A percentile compares a stretch with the other conserved stretches of the same genome.
Conservation (phyloP, 1,140 invertebrate species). For the Coptotermes formosanus region DNA sequence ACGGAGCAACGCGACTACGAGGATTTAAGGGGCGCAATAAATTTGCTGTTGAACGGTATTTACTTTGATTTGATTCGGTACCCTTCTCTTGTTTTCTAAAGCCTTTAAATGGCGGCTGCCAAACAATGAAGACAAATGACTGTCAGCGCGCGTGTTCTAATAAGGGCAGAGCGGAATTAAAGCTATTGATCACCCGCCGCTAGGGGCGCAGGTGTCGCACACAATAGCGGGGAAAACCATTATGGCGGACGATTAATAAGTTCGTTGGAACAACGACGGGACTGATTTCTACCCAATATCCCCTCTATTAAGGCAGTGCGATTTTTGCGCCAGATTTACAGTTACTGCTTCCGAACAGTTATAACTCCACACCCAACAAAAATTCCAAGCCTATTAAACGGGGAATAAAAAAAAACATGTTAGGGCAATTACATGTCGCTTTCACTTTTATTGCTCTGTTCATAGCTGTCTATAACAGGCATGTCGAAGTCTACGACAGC, state of each 20-base stretch:
- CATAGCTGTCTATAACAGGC: too few species aligned
- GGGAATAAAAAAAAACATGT: neutral
- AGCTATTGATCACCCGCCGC: conserved; percentile 16
- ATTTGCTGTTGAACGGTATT: conserved; percentile 6
- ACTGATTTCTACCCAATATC: neutral
- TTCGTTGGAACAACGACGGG: neutral
- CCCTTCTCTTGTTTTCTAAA: conserved; percentile 16
- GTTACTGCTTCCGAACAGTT: neutral
- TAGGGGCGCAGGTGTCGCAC: conserved; percentile 14
- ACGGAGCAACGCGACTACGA: conserved; percentile 12
- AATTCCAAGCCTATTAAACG: neutral
- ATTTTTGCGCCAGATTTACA: conserved; percentile 11
- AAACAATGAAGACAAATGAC: conserved; percentile 19
- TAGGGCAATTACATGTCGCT: neutral
- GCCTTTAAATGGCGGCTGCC: conserved; percentile 16
- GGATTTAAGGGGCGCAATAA: conserved; percentile 14
- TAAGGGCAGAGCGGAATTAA: conserved; percentile 14
- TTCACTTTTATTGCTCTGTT: too few species aligned
- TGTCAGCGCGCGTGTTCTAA: conserved; percentile 16
- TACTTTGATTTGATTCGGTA: conserved; percentile 10
- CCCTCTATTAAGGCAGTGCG: neutral
- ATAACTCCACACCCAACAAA: neutral
- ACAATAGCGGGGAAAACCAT: conserved; percentile 10
- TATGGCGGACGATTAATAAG: conserved; percentile 18
- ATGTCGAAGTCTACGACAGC: neutral